Evolutionary conservation across 2,888 invertebrate genomes (phyloP), one percentile per base, ranked within the genome.

Genomic region (Hesperia comma): DNA sequence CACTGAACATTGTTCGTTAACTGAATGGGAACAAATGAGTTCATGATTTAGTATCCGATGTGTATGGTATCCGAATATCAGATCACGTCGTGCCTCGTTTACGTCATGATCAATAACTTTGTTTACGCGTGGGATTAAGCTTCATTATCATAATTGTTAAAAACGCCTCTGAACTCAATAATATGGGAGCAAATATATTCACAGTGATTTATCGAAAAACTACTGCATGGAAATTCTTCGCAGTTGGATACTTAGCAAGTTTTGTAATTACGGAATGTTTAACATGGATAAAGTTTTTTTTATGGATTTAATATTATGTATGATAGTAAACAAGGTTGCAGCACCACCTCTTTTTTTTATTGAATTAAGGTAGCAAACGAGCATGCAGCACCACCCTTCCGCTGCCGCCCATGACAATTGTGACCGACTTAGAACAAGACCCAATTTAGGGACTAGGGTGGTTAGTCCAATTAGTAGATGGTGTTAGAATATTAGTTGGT

Each of bases 1-100:
- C 85, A 86, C 77, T 81, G 81, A 77, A 79, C 79, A 82, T 81
- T 83, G 84, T 87, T 82, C 82, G 85, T 81, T 82, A 82, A 84
- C 84, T 86, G 85, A 87, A 88, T 86, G 80, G 84, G 78, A 82
- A 87, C 84, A 87, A 90, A 90, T 88, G 87, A 88, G 86, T 84
- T 78, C 83, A 82, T 86, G 83, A 88, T 88, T 86, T 84, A 84
- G 84, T 78, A 77, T 77, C 79, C 79, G 80, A 79, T 83, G 82
- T 82, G 81, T 82, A 80, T 83, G 78, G 76, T 77, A 80, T 83
- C 80, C 79, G 82, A 81, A 84, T 85, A 83, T 82, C 79, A 77
- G 79, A 82, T 81, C 78, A 77, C 75, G 76, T 68, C 72, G 77
- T 63, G 73, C 74, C 78, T 79, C 79, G 81, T 80, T 84, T 81